Base-by-base conservation (phyloP, 1,140 invertebrate species). In the Bombus impatiens region DNA sequence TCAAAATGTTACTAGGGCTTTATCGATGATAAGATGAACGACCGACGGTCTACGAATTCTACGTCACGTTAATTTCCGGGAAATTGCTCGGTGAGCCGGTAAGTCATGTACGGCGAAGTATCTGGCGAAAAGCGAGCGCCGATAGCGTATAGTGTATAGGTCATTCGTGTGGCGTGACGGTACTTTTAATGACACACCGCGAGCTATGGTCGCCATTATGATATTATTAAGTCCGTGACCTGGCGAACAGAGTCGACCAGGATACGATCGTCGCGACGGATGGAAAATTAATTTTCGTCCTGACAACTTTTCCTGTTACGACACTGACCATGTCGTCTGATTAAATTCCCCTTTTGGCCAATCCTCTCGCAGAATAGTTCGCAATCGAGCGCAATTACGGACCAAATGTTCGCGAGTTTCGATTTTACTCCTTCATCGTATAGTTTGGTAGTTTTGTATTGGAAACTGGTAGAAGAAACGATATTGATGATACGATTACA, bases 211-310 rank as follows among this genome's bases (percentile, higher is more conserved):
- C 40, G 70, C 40, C 71, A 44, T 74, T 32, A 47, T 42, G 71
- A 22, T 42, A 32, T 74, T 74, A 44, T 74, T 74, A 74, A 74
- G 71, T 44, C 42, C 71, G 71, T 74, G 71, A 44, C 71, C n/a
- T 9, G 71, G 8, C n/a, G n/a, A 18, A 47, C 71, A 32, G n/a
- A 74, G 42, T n/a, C 28, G 25, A 5, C 28, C 37, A 13, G 18
- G 25, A 40, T 40, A 25, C 68, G 68, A 70, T 70, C 67, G 47
- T 53, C 18, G 6, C 47, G 68, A 71, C 25, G 22, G 9, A 32
- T 18, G 15, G 71, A 75, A 68, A 76, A 82, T 86, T 75, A 82
- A 86, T 82, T 82, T 81, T n/a, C 62, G 28, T 57, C 28, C 37
- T 47, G 35, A 32, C 35, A 22, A 68, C 32, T 22, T 67, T 32